Base-by-base conservation (phyloP, 2,113 vertebrate genomes). In the Hippocampus abdominalis region DNA sequence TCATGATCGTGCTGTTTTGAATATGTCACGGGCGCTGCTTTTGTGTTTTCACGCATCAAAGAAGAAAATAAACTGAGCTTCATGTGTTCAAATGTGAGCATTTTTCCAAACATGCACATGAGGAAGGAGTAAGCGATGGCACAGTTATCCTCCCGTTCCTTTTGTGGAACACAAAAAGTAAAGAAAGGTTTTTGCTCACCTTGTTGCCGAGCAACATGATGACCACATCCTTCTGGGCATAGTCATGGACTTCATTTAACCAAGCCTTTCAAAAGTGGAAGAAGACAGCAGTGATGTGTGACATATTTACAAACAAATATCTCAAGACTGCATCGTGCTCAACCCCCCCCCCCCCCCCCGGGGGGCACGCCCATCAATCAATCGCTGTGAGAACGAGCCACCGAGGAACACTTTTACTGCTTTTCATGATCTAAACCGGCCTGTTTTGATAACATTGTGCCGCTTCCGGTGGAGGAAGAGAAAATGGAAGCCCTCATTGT, bases 201-300 rank as follows among this genome's bases (percentile, higher is more conserved):
- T 99, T 99, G 90, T 99, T 99, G 89, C 97, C 97, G 77, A 99
- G 94, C 91, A 99, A 88, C 96, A 99, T 96, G 88, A 99, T 95
- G 91, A 98, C 97, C 92, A 98, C 97, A 61, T 98, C 95, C 91
- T 94, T 95, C 89, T 97, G 95, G 80, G 97, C 96, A 0, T 96
- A 98, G 84, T 99, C 97, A 0, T 98, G 93, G 83, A 98, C 95
- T 91, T 99, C 97, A 0, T 90, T 93, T 77, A 93, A 87, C 92
- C 92, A 93, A 81, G 92, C 92, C 92, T 93, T 82, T 61, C 66
- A 79, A 85, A 61, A 71, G 73, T 53, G 79, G 66, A 82, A 36
- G 72, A 51, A 83, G 11, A 70, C 49, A 69, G 23, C 21, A 63
- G 2, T 25, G 29, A 51, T 42, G 51, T 59, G 44, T 27, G 57